phyloP scores from a whole-genome alignment of 2,888 invertebrate genomes.

The Sinotaia quadrata region DNA sequence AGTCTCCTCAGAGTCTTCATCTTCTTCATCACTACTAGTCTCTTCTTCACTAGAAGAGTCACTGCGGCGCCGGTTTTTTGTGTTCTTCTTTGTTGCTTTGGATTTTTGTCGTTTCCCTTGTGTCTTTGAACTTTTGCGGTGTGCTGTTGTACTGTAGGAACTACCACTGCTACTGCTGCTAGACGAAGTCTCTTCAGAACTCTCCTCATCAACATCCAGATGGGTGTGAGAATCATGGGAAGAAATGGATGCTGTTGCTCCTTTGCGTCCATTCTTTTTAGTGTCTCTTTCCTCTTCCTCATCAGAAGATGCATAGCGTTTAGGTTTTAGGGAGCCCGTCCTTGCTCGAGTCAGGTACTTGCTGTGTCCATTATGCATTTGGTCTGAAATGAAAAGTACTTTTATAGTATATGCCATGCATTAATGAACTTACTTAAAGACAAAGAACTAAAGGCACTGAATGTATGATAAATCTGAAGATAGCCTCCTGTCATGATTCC shows the following conservation, averaged over 20 bases:
- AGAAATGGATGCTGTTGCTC: slow-evolving; percentile 1
- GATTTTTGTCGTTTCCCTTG: slow-evolving; percentile 1
- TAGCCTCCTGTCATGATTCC: too few species aligned
- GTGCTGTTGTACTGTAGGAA: neutral
- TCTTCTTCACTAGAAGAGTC: neutral
- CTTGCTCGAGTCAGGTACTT: slow-evolving; percentile 30
- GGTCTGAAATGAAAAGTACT: too few species aligned
- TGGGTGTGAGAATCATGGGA: slow-evolving; percentile 14
- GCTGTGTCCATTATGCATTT: slow-evolving; percentile 15
- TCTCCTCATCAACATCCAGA: slow-evolving; percentile 8
- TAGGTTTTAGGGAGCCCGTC: slow-evolving; percentile 22
- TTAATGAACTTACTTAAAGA: too few species aligned
- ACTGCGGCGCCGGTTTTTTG: neutral
- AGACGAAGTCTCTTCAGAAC: slow-evolving; percentile 14
- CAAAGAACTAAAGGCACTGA: too few species aligned
- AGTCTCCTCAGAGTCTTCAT: slow-evolving; percentile 34
- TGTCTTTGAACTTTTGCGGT: neutral
- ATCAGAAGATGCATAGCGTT: slow-evolving; percentile 4
- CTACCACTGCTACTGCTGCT: slow-evolving; percentile 11
- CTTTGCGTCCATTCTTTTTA: slow-evolving; percentile 1
- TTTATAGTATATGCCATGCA: too few species aligned
- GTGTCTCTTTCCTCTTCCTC: slow-evolving; percentile 10
- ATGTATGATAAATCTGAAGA: too few species aligned
- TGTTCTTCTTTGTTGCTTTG: neutral
- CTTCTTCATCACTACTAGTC: slow-evolving; percentile 38